Evolutionary conservation across 2,113 vertebrate species (phyloP).

Genomic region (Trematocara macrostoma): DNA sequence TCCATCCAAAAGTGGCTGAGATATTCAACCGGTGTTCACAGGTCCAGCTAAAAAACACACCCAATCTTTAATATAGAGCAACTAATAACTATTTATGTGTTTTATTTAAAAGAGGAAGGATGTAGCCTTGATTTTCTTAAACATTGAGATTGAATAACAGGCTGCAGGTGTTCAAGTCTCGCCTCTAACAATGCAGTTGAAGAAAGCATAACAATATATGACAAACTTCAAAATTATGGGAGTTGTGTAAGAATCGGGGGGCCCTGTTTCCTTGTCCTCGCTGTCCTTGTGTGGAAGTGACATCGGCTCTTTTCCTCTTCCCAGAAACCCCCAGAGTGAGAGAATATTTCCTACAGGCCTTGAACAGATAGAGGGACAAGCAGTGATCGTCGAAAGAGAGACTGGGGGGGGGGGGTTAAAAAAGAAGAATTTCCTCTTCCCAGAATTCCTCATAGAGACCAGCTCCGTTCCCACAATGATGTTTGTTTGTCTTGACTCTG

Average conservation of each 20-base stretch:
- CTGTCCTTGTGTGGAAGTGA: constrained; percentile 31
- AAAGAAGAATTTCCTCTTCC: constrained; percentile 19
- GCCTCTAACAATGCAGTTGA: background rate
- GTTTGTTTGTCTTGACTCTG: constrained; percentile 36
- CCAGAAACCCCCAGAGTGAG: constrained; percentile 21
- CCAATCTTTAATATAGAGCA: accelerated
- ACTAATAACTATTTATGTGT: background rate
- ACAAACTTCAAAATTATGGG: background rate
- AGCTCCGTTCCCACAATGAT: constrained; percentile 20
- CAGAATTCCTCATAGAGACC: background rate
- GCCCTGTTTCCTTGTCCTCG: constrained; percentile 9
- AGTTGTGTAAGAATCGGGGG: constrained; percentile 3
- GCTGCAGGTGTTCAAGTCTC: background rate
- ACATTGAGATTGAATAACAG: background rate
- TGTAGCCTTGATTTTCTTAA: background rate
- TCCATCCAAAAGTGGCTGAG: background rate
- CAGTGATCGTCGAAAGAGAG: background rate
- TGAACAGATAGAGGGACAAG: background rate
- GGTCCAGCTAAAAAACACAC: background rate
- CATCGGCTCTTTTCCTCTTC: constrained; percentile 49
- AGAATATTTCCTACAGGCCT: constrained; percentile 13
- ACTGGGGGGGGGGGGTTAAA: background rate
- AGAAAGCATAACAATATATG: background rate
- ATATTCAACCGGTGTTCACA: accelerated
- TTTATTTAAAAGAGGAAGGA: background rate